Evolutionary conservation across 2,113 vertebrate genomes (phyloP), one percentile per base, ranked within the genome.

Genomic region (Cavia aperea): DNA sequence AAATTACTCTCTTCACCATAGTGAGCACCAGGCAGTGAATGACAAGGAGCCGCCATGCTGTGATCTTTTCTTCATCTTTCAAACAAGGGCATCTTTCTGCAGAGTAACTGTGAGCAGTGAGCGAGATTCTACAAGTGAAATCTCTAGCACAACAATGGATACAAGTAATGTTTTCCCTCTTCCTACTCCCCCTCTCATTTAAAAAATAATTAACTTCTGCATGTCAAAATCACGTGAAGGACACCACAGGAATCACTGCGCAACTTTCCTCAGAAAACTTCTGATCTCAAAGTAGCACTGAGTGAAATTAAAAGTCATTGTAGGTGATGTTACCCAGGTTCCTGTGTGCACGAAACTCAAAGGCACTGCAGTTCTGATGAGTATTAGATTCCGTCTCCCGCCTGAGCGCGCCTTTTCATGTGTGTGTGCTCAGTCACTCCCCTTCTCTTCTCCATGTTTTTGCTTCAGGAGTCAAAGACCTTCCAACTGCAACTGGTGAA

Each of bases 371-470:
- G 36, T 24, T 56, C 65, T 92, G 58, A n/a, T 18, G 29, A 66
- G 43, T 21, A 33, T 13, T 31, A 4, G 24, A 39, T 49, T 72
- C 12, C 33, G 7, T 15, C 43, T 33, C n/a, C n/a, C 14, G 21
- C 63, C 54, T 33, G 23, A 29, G 12, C 7, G 51, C 51, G 12
- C 4, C 29, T 49, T 29, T 62, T 39, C 11, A 49, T 9, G 16
- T 5, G 1, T 29, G 5, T 26, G 13, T 12, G 12, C 16, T 36
- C 24, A 43, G 1, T 39, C 1, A 4, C 4, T 65, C 26, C 5
- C 10, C 18, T 13, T 23, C 7, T 36, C 36, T n/a, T 26, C 26
- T 62, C 36, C 18, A 14, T 81, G 19, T 79, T 81, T 85, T 62
- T 51, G 73, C 33, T 33, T 43, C 65, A 24, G 24, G 63, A 54